phyloP scores from a whole-genome alignment of 2,797 vertebrate species.

The Buceros bicornis region DNA sequence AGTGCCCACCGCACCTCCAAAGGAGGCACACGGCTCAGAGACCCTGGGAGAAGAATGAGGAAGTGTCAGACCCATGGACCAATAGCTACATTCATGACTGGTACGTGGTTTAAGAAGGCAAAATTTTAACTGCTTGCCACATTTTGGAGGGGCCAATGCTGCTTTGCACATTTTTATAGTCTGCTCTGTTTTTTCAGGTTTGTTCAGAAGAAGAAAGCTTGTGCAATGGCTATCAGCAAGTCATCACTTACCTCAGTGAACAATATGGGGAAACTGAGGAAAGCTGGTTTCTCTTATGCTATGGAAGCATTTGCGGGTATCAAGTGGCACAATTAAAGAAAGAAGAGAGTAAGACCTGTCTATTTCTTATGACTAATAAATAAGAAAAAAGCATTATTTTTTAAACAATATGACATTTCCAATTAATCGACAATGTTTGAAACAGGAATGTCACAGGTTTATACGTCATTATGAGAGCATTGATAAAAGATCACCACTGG shows the following conservation, averaged over 20 bases:
- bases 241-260: background rate
- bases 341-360: background rate
- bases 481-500: background rate
- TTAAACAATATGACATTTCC: background rate
- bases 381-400: background rate
- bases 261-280: background rate
- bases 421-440: background rate
- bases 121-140: background rate
- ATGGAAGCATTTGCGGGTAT: background rate
- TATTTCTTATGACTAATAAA: background rate
- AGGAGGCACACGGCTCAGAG: background rate
- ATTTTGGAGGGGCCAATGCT: background rate
- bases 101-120: fast-evolving
- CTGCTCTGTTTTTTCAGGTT: background rate
- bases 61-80: background rate
- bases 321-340: background rate
- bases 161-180: background rate
- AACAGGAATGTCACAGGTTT: background rate
- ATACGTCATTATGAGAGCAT: background rate
- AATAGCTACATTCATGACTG: background rate
- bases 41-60: background rate
- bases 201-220: background rate
- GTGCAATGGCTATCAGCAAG: background rate
- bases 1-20: background rate
- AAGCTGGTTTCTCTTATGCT: background rate